Percentiles rank a stretch among this genome's conserved stretches.
Conservation (phyloP, 2,113 vertebrate species). For the Pongo abelii region DNA sequence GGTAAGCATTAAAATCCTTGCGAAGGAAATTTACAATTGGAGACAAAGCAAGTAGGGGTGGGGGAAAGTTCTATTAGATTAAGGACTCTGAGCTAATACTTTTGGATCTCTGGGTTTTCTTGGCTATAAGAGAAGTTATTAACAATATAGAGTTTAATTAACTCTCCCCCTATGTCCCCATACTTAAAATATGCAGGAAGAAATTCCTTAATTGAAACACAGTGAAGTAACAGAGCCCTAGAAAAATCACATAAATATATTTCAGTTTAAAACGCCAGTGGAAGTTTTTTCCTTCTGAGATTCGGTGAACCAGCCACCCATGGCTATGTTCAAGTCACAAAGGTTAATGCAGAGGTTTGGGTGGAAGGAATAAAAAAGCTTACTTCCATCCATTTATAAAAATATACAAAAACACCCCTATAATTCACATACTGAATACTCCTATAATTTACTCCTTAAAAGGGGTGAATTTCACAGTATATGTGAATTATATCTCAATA, state of each 20-base stretch:
- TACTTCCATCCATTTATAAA: neutral
- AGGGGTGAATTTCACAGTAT: neutral
- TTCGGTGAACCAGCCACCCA: neutral
- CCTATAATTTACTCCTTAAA: neutral
- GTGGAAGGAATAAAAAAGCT: neutral
- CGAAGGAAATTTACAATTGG: neutral
- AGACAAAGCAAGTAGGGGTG: neutral
- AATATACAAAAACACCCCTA: neutral
- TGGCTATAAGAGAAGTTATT: neutral
- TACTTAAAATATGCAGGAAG: neutral
- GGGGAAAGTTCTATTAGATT: neutral
- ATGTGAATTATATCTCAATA: neutral
- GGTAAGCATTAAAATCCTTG: neutral
- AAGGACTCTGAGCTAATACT: conserved; percentile 17
- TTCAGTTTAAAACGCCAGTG: neutral
- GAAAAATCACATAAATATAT: neutral
- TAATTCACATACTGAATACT: too few species aligned
- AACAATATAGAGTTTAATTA: conserved; percentile 26
- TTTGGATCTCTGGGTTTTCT: conserved; percentile 14
- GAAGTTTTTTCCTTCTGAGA: neutral
- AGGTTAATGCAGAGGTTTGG: neutral
- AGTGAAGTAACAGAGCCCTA: neutral
- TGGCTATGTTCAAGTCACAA: neutral
- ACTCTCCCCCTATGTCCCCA: neutral
- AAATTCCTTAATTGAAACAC: neutral